Conservation (phyloP, 2,113 vertebrate genomes). For the Phycodurus eques region DNA sequence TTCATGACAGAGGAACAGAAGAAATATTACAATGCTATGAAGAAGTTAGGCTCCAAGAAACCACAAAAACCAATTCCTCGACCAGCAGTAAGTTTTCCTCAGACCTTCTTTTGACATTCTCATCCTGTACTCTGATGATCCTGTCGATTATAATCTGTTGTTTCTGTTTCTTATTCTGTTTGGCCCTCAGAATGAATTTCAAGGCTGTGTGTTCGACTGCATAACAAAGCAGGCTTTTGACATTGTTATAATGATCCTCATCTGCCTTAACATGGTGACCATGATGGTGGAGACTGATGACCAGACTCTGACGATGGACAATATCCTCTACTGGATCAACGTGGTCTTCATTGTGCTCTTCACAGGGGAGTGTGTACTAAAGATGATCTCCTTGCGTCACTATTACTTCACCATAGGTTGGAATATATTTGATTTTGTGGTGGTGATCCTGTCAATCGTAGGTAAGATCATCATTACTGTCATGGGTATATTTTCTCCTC, state of each 20-base stretch:
- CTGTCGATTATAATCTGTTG: neutral
- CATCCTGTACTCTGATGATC: neutral
- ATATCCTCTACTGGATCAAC: constrained; percentile 89
- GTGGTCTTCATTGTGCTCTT: constrained; percentile 94
- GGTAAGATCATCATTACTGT: constrained; percentile 75
- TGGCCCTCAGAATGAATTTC: constrained; percentile 85
- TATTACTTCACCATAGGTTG: constrained; percentile 96
- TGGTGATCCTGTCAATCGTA: constrained; percentile 96
- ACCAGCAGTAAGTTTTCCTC: constrained; percentile 71
- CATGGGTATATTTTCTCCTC: neutral
- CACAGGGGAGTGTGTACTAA: constrained; percentile 90
- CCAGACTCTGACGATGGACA: constrained; percentile 86
- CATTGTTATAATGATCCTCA: constrained; percentile 98
- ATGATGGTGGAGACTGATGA: constrained; percentile 99
- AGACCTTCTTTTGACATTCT: neutral
- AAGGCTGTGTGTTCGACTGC: constrained; percentile 93
- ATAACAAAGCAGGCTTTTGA: constrained; percentile 96
- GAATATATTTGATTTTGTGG: constrained; percentile 99
- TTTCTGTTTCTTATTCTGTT: neutral
- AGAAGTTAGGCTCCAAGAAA: constrained; percentile 93
- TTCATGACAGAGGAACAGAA: constrained; percentile 99
- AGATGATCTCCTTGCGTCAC: constrained; percentile 91
- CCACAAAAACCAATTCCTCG: constrained; percentile 92
- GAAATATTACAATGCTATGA: constrained; percentile 97
- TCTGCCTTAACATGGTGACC: constrained; percentile 98